These are phyloP conservation scores for Megastigmus dorsalis DNA, from an alignment of 2,888 invertebrate genomes.

Conservation along the genomic window DNA sequence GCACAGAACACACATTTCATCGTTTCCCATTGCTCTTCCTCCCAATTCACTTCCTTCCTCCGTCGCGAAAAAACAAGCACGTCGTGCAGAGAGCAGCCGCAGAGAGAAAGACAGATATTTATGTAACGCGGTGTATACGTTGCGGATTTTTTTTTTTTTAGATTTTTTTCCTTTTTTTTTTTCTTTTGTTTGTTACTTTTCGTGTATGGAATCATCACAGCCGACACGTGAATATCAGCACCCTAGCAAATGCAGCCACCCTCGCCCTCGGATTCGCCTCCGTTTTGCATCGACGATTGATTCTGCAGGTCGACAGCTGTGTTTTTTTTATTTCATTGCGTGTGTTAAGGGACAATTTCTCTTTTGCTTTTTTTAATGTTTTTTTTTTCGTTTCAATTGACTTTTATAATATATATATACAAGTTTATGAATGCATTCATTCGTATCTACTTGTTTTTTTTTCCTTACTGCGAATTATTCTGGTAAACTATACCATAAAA, in stretches of 20 bases:
- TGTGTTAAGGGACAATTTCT: slow-evolving; percentile 69
- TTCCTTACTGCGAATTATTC: too few relatives aligned
- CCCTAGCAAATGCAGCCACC: slow-evolving; percentile 87
- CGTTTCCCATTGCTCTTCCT: too few relatives aligned
- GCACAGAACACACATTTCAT: too few relatives aligned
- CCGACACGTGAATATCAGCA: slow-evolving; percentile 31
- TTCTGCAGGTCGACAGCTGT: slow-evolving; percentile 89
- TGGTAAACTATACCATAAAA: too few relatives aligned
- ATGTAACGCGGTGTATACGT: too few relatives aligned
- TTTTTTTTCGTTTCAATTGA: background rate
- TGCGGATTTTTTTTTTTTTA: too few relatives aligned
- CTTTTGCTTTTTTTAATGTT: background rate
- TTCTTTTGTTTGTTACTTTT: background rate
- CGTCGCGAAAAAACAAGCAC: too few relatives aligned
- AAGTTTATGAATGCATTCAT: too few relatives aligned
- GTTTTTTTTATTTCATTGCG: slow-evolving; percentile 58
- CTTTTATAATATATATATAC: too few relatives aligned
- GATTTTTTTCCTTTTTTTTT: slow-evolving; percentile 7
- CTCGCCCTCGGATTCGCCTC: slow-evolving; percentile 88
- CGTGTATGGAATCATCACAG: slow-evolving; percentile 26
- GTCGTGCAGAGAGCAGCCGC: slow-evolving; percentile 13
- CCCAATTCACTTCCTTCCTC: too few relatives aligned
- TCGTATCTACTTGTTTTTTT: background rate
- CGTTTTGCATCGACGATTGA: slow-evolving; percentile 86
- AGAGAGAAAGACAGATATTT: background rate